A percentile compares a stretch with the other conserved stretches of the same genome.
These are phyloP conservation scores for Eulemur mongoz DNA, from an alignment of 2,797 vertebrate species.

Conservation along the genomic window DNA sequence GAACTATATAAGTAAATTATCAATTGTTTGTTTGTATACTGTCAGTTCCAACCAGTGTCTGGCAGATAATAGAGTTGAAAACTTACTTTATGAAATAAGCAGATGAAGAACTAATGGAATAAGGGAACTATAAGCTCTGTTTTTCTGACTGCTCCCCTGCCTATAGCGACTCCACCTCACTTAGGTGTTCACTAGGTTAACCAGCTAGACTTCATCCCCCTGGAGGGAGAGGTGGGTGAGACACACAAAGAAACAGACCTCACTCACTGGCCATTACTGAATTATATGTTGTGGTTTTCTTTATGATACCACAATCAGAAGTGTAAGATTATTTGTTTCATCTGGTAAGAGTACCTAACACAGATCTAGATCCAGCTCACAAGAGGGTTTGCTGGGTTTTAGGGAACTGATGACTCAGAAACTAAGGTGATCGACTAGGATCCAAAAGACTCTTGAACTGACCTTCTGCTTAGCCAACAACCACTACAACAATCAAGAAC, in stretches of 20 bases:
- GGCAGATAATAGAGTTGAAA: not conserved
- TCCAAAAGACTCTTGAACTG: constrained; percentile 55
- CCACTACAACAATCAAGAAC: constrained; percentile 61
- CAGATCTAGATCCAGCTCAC: not conserved
- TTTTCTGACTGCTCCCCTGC: not conserved
- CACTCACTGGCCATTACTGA: not conserved
- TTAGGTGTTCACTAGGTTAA: not conserved
- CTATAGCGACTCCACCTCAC: not conserved
- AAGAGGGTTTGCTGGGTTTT: constrained; percentile 7
- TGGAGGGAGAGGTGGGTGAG: not conserved
- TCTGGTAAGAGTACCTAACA: constrained; percentile 11
- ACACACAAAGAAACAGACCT: not conserved
- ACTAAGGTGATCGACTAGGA: constrained; percentile 22
- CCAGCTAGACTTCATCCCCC: not conserved
- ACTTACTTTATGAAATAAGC: not conserved
- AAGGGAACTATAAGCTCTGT: not conserved
- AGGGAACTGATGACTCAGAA: constrained; percentile 27
- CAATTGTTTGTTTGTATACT: not conserved
- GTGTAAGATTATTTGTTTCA: not conserved
- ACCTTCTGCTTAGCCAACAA: constrained; percentile 43
- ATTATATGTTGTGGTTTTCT: not conserved
- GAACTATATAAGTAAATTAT: constrained; percentile 25
- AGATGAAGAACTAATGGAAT: not conserved
- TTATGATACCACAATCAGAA: constrained; percentile 9
- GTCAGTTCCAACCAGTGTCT: not conserved